Evolutionary conservation across 2,797 vertebrate genomes (phyloP).

Genomic region (Adelosebastes latens): DNA sequence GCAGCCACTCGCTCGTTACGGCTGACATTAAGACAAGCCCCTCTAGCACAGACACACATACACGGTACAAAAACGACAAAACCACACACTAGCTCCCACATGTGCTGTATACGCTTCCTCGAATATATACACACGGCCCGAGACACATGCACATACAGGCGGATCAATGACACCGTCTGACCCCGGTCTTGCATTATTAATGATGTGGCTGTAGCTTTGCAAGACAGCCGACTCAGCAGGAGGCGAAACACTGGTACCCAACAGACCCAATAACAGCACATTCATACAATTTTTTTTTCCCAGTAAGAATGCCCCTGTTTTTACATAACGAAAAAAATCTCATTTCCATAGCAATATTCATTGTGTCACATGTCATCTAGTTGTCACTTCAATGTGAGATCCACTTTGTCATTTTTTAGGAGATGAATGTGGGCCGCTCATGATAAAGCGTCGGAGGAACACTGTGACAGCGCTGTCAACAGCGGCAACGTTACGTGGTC

Average conservation of each 20-base stretch:
- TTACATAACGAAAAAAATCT: conserved; percentile 36
- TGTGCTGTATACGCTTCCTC: conserved; percentile 11
- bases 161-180: conserved; percentile 17
- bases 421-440: conserved; percentile 39
- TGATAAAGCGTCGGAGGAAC: conserved; percentile 28
- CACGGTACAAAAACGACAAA: background rate
- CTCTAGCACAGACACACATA: background rate
- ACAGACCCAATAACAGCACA: background rate
- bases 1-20: conserved; percentile 28
- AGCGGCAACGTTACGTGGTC: conserved; percentile 21
- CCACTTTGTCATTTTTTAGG: conserved; percentile 42
- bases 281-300: background rate
- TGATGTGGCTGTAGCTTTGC: conserved; percentile 19
- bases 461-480: conserved; percentile 53
- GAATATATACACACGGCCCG: conserved; percentile 15
- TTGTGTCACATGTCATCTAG: conserved; percentile 45
- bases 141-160: conserved; percentile 27
- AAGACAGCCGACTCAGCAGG: conserved; percentile 21
- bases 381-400: conserved; percentile 53
- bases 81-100: conserved; percentile 7
- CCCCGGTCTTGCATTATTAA: conserved; percentile 43
- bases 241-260: background rate
- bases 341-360: conserved; percentile 46
- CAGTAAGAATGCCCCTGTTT: background rate
- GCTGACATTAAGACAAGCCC: conserved; percentile 60